Conservation (phyloP, 2,113 vertebrate genomes). For the Pomatostomus ruficeps region DNA sequence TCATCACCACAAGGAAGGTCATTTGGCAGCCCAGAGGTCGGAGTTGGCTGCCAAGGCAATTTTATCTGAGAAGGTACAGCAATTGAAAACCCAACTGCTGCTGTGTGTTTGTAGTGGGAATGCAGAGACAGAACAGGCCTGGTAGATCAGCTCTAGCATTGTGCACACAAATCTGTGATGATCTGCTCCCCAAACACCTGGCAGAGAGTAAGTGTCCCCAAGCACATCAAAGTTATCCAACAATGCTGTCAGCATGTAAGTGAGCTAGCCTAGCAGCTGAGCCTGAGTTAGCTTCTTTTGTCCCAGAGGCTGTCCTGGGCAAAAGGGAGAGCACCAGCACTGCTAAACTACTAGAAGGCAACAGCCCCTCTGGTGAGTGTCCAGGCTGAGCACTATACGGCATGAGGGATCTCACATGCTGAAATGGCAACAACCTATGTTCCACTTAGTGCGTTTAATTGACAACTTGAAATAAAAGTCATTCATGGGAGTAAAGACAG, state of each 20-base stretch:
- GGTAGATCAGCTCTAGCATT: neutral
- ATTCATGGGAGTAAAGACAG: slow-evolving; percentile 9
- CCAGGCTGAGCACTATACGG: rapidly evolving
- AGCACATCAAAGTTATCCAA: neutral
- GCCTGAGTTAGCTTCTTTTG: neutral
- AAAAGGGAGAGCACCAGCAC: neutral
- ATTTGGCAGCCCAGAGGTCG: neutral
- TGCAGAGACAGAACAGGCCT: neutral
- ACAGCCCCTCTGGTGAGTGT: neutral
- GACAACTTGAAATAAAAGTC: slow-evolving; percentile 56
- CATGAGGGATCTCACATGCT: neutral
- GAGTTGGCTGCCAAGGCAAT: neutral
- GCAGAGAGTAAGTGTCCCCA: neutral
- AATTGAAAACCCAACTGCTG: neutral
- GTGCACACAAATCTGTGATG: neutral
- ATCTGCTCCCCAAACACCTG: neutral
- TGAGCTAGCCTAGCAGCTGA: neutral
- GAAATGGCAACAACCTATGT: slow-evolving; percentile 41
- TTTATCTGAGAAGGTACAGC: neutral
- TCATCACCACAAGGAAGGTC: neutral
- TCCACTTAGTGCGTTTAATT: slow-evolving; percentile 7
- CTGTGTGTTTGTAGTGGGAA: neutral
- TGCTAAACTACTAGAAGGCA: neutral
- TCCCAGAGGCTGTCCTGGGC: neutral
- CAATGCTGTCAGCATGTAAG: neutral